phyloP scores from a whole-genome alignment of 1,140 invertebrate genomes.

The Drosophila guanche region DNA sequence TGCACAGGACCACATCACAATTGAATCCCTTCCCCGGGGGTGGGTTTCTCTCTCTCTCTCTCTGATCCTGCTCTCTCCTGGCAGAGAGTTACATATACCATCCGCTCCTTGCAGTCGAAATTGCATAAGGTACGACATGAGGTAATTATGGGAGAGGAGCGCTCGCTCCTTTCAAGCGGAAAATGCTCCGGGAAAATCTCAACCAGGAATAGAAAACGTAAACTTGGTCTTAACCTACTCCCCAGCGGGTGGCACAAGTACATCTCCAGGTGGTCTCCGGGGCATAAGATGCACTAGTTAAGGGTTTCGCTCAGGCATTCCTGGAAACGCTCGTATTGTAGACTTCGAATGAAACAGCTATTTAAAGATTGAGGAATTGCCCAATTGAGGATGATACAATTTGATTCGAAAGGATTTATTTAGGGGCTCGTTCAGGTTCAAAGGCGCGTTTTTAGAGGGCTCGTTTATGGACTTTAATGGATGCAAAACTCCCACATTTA shows the following conservation, averaged over 20 bases:
- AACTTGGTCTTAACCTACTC: slow-evolving; percentile 46
- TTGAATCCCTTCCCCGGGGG: slow-evolving; percentile 40
- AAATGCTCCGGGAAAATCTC: slow-evolving; percentile 46
- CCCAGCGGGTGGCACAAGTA: slow-evolving; percentile 18
- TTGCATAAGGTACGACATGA: slow-evolving; percentile 67
- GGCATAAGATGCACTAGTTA: slow-evolving; percentile 14
- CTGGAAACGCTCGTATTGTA: too few species aligned
- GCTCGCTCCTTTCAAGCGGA: slow-evolving; percentile 39
- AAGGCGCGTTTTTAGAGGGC: neutral
- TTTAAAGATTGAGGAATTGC: too few species aligned
- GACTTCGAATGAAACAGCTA: too few species aligned
- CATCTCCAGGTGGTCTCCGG: slow-evolving; percentile 1
- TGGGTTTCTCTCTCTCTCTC: slow-evolving; percentile 51
- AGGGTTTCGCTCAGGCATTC: neutral
- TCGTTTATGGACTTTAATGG: neutral
- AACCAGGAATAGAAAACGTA: slow-evolving; percentile 32
- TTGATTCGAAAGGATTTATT: too few species aligned
- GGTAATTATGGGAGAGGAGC: slow-evolving; percentile 37
- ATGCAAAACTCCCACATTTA: neutral
- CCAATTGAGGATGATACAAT: too few species aligned
- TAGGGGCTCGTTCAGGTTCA: too few species aligned
- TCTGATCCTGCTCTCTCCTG: slow-evolving; percentile 18
- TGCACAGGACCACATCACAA: slow-evolving; percentile 46
- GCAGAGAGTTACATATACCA: slow-evolving; percentile 40
- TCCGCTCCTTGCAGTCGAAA: slow-evolving; percentile 33